Evolutionary conservation across 1,140 invertebrate genomes (phyloP).

Genomic region (Triops longicaudatus): DNA sequence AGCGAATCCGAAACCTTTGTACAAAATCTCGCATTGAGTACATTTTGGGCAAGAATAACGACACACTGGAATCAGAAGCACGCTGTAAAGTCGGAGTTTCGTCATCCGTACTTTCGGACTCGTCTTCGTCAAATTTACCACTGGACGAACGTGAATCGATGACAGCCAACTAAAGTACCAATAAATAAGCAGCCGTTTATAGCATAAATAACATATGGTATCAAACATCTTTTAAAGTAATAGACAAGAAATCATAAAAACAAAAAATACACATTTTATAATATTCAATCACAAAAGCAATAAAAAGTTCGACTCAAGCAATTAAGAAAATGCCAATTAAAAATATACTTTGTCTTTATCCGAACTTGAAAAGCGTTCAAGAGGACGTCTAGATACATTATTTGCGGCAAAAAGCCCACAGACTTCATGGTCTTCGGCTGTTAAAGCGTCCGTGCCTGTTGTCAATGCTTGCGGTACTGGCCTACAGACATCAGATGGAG

Average conservation of each 20-base stretch:
- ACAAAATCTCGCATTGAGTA: conserved; percentile 45
- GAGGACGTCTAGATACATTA: not conserved
- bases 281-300: too few relatives aligned
- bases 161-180: not conserved
- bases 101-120: not conserved
- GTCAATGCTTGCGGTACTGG: not conserved
- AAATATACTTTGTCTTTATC: not conserved
- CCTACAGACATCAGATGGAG: not conserved
- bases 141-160: not conserved
- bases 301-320: not conserved
- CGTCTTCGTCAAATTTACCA: not conserved
- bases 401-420: conserved; percentile 21
- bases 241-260: too few relatives aligned
- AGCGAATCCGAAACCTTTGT: conserved; percentile 50
- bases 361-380: not conserved
- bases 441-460: not conserved
- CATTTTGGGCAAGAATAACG: not conserved
- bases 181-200: too few relatives aligned
- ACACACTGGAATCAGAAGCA: not conserved
- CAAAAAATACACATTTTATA: too few relatives aligned
- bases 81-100: not conserved
- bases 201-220: too few relatives aligned
- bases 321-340: not conserved
- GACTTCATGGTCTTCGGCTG: conserved; percentile 26
- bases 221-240: too few relatives aligned